Conservation (phyloP, 2,888 invertebrate genomes). For the Watsonalla binaria region DNA sequence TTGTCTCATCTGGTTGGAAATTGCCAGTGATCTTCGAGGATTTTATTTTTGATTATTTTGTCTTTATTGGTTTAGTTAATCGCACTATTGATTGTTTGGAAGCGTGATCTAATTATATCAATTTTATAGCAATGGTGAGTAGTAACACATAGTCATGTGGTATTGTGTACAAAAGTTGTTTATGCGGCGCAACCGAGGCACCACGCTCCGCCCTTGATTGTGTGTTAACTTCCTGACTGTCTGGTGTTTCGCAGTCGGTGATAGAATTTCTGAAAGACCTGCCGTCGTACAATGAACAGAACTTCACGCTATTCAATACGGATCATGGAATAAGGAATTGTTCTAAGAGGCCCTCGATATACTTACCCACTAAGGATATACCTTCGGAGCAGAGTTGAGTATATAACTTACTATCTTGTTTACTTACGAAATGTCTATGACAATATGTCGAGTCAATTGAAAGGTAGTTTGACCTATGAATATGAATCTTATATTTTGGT, state of each 20-base stretch:
- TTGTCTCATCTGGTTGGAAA: constrained; percentile 49
- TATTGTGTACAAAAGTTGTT: constrained; percentile 13
- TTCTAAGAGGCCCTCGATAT: constrained; percentile 92
- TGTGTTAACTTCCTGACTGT: constrained; percentile 23
- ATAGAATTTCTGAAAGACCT: constrained; percentile 94
- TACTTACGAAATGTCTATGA: neutral
- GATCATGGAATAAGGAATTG: constrained; percentile 90
- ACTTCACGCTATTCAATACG: constrained; percentile 93
- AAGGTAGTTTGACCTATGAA: neutral
- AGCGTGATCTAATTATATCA: constrained; percentile 21
- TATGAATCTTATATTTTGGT: too few relatives aligned
- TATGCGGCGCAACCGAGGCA: constrained; percentile 15
- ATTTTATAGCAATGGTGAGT: constrained; percentile 52
- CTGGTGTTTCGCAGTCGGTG: constrained; percentile 82
- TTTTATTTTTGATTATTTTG: constrained; percentile 52
- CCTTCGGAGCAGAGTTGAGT: constrained; percentile 95
- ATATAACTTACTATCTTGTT: constrained; percentile 17
- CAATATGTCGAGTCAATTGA: neutral
- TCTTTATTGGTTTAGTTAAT: constrained; percentile 34
- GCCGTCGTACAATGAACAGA: constrained; percentile 93
- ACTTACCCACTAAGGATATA: constrained; percentile 94
- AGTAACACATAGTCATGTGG: constrained; percentile 4
- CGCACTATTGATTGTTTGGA: constrained; percentile 26
- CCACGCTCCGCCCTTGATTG: constrained; percentile 37
- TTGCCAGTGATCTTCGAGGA: constrained; percentile 29